These are phyloP conservation scores for Ostrea denselamellosa DNA, from an alignment of 1,140 invertebrate species.

Conservation along the genomic window DNA sequence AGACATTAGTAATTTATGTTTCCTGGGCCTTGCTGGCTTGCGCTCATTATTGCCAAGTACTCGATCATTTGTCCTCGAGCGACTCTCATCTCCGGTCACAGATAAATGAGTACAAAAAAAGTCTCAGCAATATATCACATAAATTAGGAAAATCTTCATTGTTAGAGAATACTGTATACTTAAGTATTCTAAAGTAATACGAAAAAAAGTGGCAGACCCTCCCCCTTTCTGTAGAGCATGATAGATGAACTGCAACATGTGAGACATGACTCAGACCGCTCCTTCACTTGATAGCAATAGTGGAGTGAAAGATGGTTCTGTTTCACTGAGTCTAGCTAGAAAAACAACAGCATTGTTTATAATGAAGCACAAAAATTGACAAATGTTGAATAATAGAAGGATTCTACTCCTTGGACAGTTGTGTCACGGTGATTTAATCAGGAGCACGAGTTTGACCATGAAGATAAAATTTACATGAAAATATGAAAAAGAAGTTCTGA, in stretches of 20 bases:
- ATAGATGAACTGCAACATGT: not conserved
- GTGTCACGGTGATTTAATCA: too few relatives aligned
- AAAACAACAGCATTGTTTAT: too few relatives aligned
- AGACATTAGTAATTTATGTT: not conserved
- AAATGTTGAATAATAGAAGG: too few relatives aligned
- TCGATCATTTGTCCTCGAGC: slow-evolving; percentile 31
- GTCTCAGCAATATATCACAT: too few relatives aligned
- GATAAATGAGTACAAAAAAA: not conserved
- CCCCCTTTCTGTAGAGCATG: slow-evolving; percentile 6
- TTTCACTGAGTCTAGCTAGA: too few relatives aligned
- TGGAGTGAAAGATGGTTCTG: too few relatives aligned
- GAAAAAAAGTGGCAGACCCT: not conserved
- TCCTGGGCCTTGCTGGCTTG: not conserved
- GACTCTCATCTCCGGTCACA: slow-evolving; percentile 4
- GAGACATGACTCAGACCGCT: not conserved
- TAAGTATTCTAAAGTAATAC: not conserved
- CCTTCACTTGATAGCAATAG: not conserved
- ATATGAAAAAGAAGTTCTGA: too few relatives aligned
- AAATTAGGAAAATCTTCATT: too few relatives aligned
- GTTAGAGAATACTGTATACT: not conserved
- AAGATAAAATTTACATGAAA: too few relatives aligned
- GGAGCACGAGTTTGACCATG: too few relatives aligned
- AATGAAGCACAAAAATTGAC: too few relatives aligned
- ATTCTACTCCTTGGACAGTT: too few relatives aligned
- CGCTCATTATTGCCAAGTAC: slow-evolving; percentile 8